phyloP scores from a whole-genome alignment of 1,140 invertebrate genomes.

The Cydia strobilella region DNA sequence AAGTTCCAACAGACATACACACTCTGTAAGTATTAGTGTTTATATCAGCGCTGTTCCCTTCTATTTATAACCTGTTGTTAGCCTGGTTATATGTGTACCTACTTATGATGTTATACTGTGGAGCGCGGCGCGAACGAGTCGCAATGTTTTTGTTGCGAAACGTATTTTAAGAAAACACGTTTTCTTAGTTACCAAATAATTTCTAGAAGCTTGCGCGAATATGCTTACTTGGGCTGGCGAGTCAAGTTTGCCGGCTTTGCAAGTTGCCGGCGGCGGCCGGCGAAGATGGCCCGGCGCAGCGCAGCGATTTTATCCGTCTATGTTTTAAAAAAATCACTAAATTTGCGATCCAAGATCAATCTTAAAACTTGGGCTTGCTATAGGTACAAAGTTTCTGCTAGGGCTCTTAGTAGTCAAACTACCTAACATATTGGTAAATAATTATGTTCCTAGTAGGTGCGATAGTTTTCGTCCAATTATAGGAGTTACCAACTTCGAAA shows the following conservation, averaged over 20 bases:
- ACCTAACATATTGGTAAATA: too few relatives aligned
- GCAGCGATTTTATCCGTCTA: background rate
- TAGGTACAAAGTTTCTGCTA: too few relatives aligned
- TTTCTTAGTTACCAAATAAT: background rate
- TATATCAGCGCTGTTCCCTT: constrained; percentile 35
- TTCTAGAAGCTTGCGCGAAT: constrained; percentile 20
- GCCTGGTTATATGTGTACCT: constrained; percentile 32
- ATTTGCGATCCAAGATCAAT: background rate
- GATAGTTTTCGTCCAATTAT: too few relatives aligned
- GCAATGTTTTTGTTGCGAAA: constrained; percentile 34
- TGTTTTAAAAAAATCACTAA: background rate
- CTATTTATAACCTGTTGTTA: constrained; percentile 42
- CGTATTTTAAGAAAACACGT: constrained; percentile 11
- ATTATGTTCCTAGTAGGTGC: too few relatives aligned
- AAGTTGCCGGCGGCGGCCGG: background rate
- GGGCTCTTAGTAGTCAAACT: too few relatives aligned
- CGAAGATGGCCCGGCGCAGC: background rate
- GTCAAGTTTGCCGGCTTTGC: background rate
- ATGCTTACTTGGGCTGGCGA: background rate
- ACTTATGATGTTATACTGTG: background rate
- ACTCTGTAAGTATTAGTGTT: constrained; percentile 64
- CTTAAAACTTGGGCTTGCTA: background rate
- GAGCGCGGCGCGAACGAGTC: constrained; percentile 8
- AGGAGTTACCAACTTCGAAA: too few relatives aligned
- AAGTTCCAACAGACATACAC: constrained; percentile 54